Evolutionary conservation across 2,113 vertebrate genomes (phyloP), one percentile per base, ranked within the genome.

Genomic region (Oryzias javanicus): DNA sequence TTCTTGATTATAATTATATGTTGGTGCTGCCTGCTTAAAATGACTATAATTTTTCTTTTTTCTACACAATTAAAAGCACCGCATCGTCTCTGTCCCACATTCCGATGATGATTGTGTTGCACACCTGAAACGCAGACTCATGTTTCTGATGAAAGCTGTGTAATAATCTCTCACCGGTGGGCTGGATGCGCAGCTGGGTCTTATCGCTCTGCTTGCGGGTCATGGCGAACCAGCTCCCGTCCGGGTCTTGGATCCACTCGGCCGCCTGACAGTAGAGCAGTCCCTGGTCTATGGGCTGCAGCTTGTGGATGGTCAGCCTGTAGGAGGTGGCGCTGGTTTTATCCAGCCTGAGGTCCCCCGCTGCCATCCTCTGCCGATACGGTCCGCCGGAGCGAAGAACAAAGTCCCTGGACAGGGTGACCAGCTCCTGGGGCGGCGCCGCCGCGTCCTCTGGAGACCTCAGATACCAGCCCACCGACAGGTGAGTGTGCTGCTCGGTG

Each of bases 231-330:
- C 97, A 99, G 10, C 93, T 93, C 51, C 83, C 89, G 3, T 99
- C 96, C 0, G 95, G 86, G 60, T 99, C 97, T 84, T 98, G 96
- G 81, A 99, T 96, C 97, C 97, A 99, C 83, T 98, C 95, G 0
- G 94, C 91, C 0, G 95, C 96, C 85, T 98, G 95, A 0, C 97
- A 99, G 91, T 96, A 98, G 25, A 97, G 92, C 79, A 94, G 91
- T 29, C 97, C 97, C 82, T 98, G 94, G 89, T 99, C 97, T 0
- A 91, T 86, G 0, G 95, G 94, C 89, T 98, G 97, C 50, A 99
- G 90, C 87, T 92, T 94, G 83, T 95, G 96, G 82, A 99, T 88
- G 78, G 94, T 98, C 59, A 99, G 93, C 27, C 93, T 93, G 80
- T 94, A 97, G 54, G 93, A 85, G 12, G 91, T 93, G 47, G 92